Evolutionary conservation across 1,140 invertebrate species (phyloP).

Genomic region (Cataglyphis hispanica): DNA sequence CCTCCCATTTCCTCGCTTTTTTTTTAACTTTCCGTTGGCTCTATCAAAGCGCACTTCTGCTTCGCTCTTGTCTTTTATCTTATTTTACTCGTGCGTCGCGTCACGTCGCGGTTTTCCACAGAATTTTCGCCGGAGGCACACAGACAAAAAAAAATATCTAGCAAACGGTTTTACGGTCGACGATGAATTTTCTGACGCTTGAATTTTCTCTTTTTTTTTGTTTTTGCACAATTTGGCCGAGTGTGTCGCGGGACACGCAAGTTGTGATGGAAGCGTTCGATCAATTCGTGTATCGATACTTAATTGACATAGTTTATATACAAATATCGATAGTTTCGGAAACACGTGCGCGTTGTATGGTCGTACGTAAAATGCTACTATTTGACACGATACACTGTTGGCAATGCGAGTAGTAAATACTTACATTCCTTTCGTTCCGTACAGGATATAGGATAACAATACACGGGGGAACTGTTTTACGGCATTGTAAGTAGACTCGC

Average conservation of each 20-base stretch:
- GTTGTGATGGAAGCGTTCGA: constrained; percentile 1
- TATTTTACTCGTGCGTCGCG: constrained; percentile 5
- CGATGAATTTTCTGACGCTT: constrained; percentile 21
- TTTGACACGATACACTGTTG: neutral
- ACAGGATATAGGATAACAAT: constrained; percentile 34
- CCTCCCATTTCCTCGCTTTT: constrained; percentile 45
- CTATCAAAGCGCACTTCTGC: constrained; percentile 30
- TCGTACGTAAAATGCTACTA: constrained; percentile 35
- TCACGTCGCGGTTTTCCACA: neutral
- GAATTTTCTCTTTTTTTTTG: constrained; percentile 7
- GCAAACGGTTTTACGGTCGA: neutral
- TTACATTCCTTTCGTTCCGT: constrained; percentile 40
- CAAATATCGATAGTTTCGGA: constrained; percentile 44
- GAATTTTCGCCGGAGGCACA: neutral
- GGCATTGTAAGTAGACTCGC: constrained; percentile 64
- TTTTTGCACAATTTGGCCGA: constrained; percentile 12
- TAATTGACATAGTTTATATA: constrained; percentile 41
- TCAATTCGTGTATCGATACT: neutral
- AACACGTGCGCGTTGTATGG: constrained; percentile 42
- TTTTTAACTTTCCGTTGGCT: constrained; percentile 48
- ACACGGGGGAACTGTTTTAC: constrained; percentile 68
- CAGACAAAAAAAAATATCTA: constrained; percentile 36
- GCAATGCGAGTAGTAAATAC: constrained; percentile 48
- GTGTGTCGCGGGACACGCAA: constrained; percentile 9
- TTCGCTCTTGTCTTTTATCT: constrained; percentile 29